These are phyloP conservation scores for Chrysochloris asiatica DNA, from an alignment of 2,113 vertebrate species.

Conservation along the genomic window DNA sequence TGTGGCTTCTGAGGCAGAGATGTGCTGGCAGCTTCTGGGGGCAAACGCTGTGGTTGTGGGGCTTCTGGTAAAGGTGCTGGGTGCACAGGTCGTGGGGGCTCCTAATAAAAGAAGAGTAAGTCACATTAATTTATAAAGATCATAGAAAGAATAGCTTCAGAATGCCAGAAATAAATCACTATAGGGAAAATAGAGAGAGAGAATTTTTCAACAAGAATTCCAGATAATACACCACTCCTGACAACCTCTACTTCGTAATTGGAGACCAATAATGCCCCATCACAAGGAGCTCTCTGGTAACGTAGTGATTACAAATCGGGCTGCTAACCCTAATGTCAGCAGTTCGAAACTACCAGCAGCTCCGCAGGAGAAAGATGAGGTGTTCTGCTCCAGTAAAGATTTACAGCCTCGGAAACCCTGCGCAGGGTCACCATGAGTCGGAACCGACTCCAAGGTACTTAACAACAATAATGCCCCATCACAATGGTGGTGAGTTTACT, in stretches of 20 bases:
- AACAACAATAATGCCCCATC: too few species aligned
- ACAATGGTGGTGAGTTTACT: background rate
- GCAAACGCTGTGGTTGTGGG: conserved; percentile 87
- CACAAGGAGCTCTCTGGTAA: too few species aligned
- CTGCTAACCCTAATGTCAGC: too few species aligned
- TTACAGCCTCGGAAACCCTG: too few species aligned
- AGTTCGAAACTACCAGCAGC: too few species aligned
- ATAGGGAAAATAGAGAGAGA: background rate
- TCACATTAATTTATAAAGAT: background rate
- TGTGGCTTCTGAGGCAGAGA: conserved; percentile 90
- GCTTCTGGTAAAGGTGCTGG: conserved; percentile 88
- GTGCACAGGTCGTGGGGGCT: conserved; percentile 85
- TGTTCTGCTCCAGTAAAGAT: too few species aligned
- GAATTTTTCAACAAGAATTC: background rate
- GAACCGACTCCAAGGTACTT: too few species aligned
- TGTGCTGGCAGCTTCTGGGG: conserved; percentile 93
- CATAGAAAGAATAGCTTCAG: background rate
- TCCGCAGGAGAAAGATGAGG: too few species aligned
- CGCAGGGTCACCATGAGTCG: too few species aligned
- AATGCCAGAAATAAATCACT: background rate
- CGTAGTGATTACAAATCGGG: too few species aligned
- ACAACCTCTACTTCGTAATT: background rate
- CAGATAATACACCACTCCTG: background rate
- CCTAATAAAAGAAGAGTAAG: conserved; percentile 78
- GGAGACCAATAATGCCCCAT: background rate